Evolutionary conservation across 1,140 invertebrate genomes (phyloP).

Genomic region (Papilio xuthus): DNA sequence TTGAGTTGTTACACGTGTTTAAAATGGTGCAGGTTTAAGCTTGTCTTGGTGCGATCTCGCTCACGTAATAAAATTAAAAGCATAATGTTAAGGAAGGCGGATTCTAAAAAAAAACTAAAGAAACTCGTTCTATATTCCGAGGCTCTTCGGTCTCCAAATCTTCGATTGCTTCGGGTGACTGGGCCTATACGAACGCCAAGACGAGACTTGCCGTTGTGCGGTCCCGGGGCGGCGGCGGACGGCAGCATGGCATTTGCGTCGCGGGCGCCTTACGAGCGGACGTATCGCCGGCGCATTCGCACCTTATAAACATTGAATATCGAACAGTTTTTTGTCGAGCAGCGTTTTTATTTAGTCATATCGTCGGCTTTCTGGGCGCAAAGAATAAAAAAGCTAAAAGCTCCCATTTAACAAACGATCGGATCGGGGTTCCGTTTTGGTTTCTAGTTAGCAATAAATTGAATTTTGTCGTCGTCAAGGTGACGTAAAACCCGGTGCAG

Average conservation of each 20-base stretch:
- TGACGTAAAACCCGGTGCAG: conserved; percentile 64
- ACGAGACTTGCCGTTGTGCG: conserved; percentile 43
- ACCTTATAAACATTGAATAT: conserved; percentile 52
- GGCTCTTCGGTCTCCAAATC: conserved; percentile 50
- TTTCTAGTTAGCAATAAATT: conserved; percentile 49
- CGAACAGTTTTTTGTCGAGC: conserved; percentile 59
- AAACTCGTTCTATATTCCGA: conserved; percentile 57
- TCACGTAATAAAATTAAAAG: conserved; percentile 50
- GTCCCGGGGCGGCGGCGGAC: conserved; percentile 46
- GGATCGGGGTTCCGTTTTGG: conserved; percentile 39
- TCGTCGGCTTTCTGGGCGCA: conserved; percentile 44
- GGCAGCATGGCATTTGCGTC: conserved; percentile 70
- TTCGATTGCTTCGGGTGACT: conserved; percentile 51
- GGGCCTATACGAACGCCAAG: conserved; percentile 48
- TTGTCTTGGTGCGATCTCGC: conserved; percentile 46
- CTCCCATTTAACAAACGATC: conserved; percentile 34
- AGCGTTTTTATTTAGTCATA: conserved; percentile 54
- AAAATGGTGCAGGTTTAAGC: conserved; percentile 31
- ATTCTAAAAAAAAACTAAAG: conserved; percentile 40
- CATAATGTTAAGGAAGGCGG: conserved; percentile 46
- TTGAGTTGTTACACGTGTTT: conserved; percentile 15
- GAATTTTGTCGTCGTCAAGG: conserved; percentile 46
- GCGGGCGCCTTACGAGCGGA: conserved; percentile 59
- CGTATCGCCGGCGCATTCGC: conserved; percentile 53
- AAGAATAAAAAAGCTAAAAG: conserved; percentile 48